Evolutionary conservation across 1,140 invertebrate species (phyloP).

Genomic region (Papilio aristodemus): DNA sequence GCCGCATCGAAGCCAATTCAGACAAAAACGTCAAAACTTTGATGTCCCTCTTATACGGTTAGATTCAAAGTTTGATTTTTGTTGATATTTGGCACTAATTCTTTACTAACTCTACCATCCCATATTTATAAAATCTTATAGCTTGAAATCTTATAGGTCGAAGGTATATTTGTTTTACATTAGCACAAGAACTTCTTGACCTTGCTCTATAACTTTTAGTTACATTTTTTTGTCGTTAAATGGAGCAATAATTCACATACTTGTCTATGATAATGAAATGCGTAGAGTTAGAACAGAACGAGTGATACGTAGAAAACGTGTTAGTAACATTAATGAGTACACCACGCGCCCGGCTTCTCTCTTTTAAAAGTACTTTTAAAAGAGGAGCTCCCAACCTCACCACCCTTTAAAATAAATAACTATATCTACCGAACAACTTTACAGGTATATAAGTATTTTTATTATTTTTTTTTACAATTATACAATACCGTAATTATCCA

Average conservation of each 20-base stretch:
- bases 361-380: constrained; percentile 78
- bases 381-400: constrained; percentile 59
- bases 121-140: background rate
- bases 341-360: constrained; percentile 54
- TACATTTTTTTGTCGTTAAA: no score
- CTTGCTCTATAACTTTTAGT: no score
- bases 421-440: constrained; percentile 74
- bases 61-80: constrained; percentile 74
- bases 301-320: constrained; percentile 36
- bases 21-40: constrained; percentile 73
- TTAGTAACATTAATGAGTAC: constrained; percentile 59
- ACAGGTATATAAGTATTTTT: constrained; percentile 73
- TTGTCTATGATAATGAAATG: background rate
- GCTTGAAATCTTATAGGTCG: no score
- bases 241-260: no score
- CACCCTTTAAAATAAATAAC: constrained; percentile 73
- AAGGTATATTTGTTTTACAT: no score
- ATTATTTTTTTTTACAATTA: constrained; percentile 75
- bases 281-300: constrained; percentile 39
- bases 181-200: no score
- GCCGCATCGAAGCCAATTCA: constrained; percentile 42
- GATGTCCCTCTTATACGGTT: constrained; percentile 42
- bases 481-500: constrained; percentile 70
- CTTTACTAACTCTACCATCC: constrained; percentile 22
- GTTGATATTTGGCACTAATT: constrained; percentile 45